phyloP scores from a whole-genome alignment of 2,113 vertebrate genomes.

The Anarrhichthys ocellatus region DNA sequence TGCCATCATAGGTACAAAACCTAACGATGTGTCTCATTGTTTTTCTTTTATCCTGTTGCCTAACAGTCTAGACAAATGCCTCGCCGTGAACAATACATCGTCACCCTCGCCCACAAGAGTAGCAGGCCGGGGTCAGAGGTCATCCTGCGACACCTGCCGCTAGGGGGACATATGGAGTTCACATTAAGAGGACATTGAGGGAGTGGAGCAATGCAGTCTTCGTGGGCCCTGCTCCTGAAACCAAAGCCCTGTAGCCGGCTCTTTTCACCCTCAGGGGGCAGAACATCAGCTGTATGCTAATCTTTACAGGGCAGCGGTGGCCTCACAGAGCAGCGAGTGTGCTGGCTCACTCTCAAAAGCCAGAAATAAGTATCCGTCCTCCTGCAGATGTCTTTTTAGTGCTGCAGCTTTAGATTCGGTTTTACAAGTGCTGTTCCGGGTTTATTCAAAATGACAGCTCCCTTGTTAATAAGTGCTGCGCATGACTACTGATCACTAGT shows the following conservation, averaged over 20 bases:
- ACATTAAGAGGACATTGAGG: slow-evolving; percentile 70
- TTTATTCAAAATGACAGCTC: slow-evolving; percentile 29
- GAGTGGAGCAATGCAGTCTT: slow-evolving; percentile 70
- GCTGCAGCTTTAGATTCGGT: slow-evolving; percentile 12
- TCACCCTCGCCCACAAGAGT: slow-evolving; percentile 56
- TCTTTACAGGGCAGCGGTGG: slow-evolving; percentile 54
- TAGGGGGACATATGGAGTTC: slow-evolving; percentile 77
- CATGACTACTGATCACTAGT: not conserved
- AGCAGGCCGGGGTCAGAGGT: slow-evolving; percentile 72
- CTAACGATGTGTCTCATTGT: slow-evolving; percentile 45
- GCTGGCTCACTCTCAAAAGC: slow-evolving; percentile 41
- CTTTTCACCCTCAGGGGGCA: slow-evolving; percentile 65
- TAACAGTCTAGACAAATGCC: slow-evolving; percentile 75
- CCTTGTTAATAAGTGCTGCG: not conserved
- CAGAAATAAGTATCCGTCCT: slow-evolving; percentile 32
- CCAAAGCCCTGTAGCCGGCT: slow-evolving; percentile 64
- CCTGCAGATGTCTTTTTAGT: slow-evolving; percentile 51
- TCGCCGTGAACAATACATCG: slow-evolving; percentile 61
- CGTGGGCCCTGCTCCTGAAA: slow-evolving; percentile 48
- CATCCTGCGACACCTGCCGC: slow-evolving; percentile 78
- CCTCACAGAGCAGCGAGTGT: slow-evolving; percentile 54
- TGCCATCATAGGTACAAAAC: slow-evolving; percentile 9
- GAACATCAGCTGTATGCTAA: slow-evolving; percentile 85
- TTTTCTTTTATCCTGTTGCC: slow-evolving; percentile 39
- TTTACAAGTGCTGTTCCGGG: not conserved